These are phyloP conservation scores for Cataglyphis altisquamis DNA, from an alignment of 2,888 invertebrate genomes.

Conservation along the genomic window DNA sequence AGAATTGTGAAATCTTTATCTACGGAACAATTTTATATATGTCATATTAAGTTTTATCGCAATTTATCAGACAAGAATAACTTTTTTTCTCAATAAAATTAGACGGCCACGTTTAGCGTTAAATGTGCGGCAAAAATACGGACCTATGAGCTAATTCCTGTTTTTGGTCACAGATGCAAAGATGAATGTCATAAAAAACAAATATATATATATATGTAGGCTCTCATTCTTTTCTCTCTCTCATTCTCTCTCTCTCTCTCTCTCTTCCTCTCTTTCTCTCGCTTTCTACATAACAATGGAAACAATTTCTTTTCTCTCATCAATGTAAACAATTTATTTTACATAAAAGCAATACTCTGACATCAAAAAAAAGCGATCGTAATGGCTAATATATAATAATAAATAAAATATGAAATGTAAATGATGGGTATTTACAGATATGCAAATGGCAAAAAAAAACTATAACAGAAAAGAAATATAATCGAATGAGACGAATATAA, in stretches of 20 bases:
- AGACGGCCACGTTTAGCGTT: constrained; percentile 15
- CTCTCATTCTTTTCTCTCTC: constrained; percentile 49
- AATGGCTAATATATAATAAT: constrained; percentile 82
- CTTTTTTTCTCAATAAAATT: background rate
- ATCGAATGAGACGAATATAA: constrained; percentile 70
- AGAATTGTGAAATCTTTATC: background rate
- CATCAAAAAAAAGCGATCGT: constrained; percentile 79
- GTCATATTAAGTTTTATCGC: background rate
- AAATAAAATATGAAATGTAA: constrained; percentile 85
- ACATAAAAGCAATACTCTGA: constrained; percentile 83
- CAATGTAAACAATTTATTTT: constrained; percentile 85
- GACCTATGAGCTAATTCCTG: constrained; percentile 63
- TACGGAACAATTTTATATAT: constrained; percentile 10
- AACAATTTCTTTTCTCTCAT: constrained; percentile 71
- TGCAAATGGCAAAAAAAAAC: constrained; percentile 84
- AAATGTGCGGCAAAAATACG: constrained; percentile 24
- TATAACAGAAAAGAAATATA: constrained; percentile 82
- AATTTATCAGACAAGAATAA: background rate
- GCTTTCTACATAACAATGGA: constrained; percentile 76
- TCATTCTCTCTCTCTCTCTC: background rate
- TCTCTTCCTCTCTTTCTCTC: constrained; percentile 34
- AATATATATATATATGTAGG: constrained; percentile 74
- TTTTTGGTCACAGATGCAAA: constrained; percentile 71
- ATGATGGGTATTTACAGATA: constrained; percentile 86
- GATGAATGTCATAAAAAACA: constrained; percentile 77